phyloP scores from a whole-genome alignment of 2,888 invertebrate genomes.

The Lepas anatifera region DNA sequence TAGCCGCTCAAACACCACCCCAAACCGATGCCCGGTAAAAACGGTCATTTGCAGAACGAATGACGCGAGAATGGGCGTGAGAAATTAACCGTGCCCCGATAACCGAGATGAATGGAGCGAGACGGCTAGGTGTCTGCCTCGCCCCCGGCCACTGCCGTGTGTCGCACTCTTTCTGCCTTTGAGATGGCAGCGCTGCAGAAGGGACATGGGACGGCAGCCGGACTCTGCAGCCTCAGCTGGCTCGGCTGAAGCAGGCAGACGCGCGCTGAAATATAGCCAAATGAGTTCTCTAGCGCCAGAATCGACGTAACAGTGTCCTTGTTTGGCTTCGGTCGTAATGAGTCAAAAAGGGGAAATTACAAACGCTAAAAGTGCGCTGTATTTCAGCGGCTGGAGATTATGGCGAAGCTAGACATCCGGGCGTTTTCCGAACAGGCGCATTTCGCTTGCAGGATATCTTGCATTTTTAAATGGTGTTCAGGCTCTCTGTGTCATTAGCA shows the following conservation, averaged over 20 bases:
- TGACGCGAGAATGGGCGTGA: conserved; percentile 7
- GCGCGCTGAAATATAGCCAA: too few relatives aligned
- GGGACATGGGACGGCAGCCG: too few relatives aligned
- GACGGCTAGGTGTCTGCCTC: not conserved
- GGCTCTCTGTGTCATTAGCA: not conserved
- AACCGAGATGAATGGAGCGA: not conserved
- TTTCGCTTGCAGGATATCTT: not conserved
- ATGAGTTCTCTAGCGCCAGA: too few relatives aligned
- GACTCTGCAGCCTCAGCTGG: too few relatives aligned
- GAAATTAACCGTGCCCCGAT: conserved; percentile 7
- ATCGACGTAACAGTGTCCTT: not conserved
- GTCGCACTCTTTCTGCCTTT: not conserved
- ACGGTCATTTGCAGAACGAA: conserved; percentile 3
- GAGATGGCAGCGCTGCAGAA: too few relatives aligned
- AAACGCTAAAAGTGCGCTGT: not conserved
- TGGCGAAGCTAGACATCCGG: not conserved
- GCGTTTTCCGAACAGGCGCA: not conserved
- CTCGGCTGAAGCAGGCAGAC: too few relatives aligned
- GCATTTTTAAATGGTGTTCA: not conserved
- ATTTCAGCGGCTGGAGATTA: not conserved
- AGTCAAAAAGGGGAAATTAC: conserved; percentile 11
- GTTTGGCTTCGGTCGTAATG: conserved; percentile 3
- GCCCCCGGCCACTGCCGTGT: not conserved
- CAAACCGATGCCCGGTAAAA: not conserved
- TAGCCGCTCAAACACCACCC: not conserved